phyloP scores from a whole-genome alignment of 2,888 invertebrate species.

The Drosophila recens region DNA sequence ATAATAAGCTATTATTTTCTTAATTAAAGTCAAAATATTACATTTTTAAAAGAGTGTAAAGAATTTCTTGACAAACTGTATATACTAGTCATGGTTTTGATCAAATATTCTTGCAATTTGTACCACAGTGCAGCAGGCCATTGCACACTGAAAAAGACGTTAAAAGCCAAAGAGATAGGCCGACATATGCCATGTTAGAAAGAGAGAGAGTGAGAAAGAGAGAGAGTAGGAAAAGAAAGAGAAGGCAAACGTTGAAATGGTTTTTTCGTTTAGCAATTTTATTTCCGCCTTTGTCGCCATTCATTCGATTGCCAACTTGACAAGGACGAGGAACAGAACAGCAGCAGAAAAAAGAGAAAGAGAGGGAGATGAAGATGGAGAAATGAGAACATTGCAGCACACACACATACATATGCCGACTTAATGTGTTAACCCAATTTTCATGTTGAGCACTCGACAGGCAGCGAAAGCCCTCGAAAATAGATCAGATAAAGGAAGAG shows the following conservation, averaged over 20 bases:
- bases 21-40: too few relatives aligned
- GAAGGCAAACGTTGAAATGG: conserved; percentile 45
- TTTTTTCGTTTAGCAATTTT: conserved; percentile 75
- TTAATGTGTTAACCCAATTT: conserved; percentile 78
- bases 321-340: conserved; percentile 16
- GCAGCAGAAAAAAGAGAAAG: neutral
- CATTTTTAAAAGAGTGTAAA: too few relatives aligned
- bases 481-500: conserved; percentile 49
- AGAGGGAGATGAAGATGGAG: neutral
- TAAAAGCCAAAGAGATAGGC: conserved; percentile 67
- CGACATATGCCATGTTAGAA: conserved; percentile 34
- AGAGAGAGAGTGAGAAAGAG: conserved; percentile 5
- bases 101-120: neutral
- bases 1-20: too few relatives aligned
- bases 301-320: conserved; percentile 73
- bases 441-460: conserved; percentile 47
- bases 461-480: conserved; percentile 7
- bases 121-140: conserved; percentile 50
- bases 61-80: too few relatives aligned
- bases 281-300: conserved; percentile 79
- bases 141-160: conserved; percentile 50
- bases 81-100: neutral
- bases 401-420: conserved; percentile 32
- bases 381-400: conserved; percentile 35
- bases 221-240: neutral